Percentiles rank a stretch among this genome's conserved stretches.
Evolutionary conservation across 2,113 vertebrate genomes (phyloP).

Genomic region (Mirounga angustirostris): DNA sequence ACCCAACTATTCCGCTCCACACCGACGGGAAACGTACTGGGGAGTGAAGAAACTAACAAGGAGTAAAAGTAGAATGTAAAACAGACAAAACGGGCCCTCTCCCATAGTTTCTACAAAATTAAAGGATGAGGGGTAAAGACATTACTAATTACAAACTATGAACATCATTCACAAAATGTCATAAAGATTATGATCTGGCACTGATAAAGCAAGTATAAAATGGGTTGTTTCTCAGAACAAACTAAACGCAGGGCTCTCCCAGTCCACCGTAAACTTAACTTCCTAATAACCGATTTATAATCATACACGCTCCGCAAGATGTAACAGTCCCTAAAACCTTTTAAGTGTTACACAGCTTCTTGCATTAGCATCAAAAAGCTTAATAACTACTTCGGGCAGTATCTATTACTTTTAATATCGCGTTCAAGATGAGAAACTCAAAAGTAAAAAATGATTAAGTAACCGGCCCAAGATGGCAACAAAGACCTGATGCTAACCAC

Average conservation of each 20-base stretch:
- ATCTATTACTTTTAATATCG: background rate
- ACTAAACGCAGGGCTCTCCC: background rate
- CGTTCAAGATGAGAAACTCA: background rate
- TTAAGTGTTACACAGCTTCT: background rate
- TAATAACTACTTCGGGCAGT: background rate
- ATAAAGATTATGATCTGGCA: background rate
- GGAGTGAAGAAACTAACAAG: background rate
- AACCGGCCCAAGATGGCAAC: slow-evolving; percentile 16
- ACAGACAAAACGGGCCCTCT: background rate
- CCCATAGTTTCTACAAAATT: background rate
- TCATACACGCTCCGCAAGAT: background rate
- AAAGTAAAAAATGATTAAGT: background rate
- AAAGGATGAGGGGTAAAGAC: background rate
- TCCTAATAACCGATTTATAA: background rate
- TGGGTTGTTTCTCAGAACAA: background rate
- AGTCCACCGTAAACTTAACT: background rate
- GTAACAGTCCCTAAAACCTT: background rate
- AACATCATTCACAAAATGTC: slow-evolving; percentile 6
- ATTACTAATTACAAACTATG: background rate
- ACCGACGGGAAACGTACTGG: background rate
- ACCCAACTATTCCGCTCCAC: background rate
- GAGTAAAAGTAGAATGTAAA: background rate
- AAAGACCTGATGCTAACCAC: background rate
- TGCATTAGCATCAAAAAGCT: background rate
- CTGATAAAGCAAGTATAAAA: background rate